Percentiles rank a stretch among this genome's conserved stretches.
Evolutionary conservation across 2,888 invertebrate species (phyloP).

Genomic region (Microplitis manilae): DNA sequence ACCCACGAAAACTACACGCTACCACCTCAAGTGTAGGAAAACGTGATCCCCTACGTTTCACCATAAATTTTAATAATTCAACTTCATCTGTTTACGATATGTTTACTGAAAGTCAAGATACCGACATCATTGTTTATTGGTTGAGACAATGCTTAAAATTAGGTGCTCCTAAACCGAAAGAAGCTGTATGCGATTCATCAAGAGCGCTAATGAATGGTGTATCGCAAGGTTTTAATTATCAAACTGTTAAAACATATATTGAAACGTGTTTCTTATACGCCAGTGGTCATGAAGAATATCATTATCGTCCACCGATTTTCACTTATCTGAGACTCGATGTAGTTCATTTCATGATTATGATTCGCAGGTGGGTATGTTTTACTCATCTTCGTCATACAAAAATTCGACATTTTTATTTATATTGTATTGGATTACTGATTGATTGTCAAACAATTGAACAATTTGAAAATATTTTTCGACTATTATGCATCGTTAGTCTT

Average conservation of each 20-base stretch:
- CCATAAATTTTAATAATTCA: slow-evolving; percentile 33
- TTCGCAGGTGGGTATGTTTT: slow-evolving; percentile 39
- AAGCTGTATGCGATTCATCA: slow-evolving; percentile 43
- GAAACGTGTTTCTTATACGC: slow-evolving; percentile 24
- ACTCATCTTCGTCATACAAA: slow-evolving; percentile 28
- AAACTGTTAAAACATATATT: slow-evolving; percentile 38
- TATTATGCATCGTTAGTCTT: slow-evolving; percentile 35
- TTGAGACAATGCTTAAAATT: slow-evolving; percentile 32
- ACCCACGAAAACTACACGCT: no score
- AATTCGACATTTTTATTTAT: slow-evolving; percentile 31
- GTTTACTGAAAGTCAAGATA: slow-evolving; percentile 42
- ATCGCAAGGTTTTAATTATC: slow-evolving; percentile 41
- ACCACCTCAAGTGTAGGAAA: no score
- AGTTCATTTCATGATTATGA: slow-evolving; percentile 37
- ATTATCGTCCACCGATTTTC: slow-evolving; percentile 35
- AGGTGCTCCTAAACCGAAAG: slow-evolving; percentile 33
- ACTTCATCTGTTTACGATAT: slow-evolving; percentile 43
- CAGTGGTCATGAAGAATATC: slow-evolving; percentile 37
- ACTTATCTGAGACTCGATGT: slow-evolving; percentile 40
- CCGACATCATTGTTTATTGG: slow-evolving; percentile 32
- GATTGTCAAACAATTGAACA: slow-evolving; percentile 38
- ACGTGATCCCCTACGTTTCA: no score
- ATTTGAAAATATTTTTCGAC: slow-evolving; percentile 30
- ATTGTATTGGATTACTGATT: slow-evolving; percentile 28
- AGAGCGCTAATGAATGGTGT: slow-evolving; percentile 41